Percentiles rank a stretch among this genome's conserved stretches.
phyloP scores from a whole-genome alignment of 1,140 invertebrate genomes.

The Holcopasites calliopsidis region DNA sequence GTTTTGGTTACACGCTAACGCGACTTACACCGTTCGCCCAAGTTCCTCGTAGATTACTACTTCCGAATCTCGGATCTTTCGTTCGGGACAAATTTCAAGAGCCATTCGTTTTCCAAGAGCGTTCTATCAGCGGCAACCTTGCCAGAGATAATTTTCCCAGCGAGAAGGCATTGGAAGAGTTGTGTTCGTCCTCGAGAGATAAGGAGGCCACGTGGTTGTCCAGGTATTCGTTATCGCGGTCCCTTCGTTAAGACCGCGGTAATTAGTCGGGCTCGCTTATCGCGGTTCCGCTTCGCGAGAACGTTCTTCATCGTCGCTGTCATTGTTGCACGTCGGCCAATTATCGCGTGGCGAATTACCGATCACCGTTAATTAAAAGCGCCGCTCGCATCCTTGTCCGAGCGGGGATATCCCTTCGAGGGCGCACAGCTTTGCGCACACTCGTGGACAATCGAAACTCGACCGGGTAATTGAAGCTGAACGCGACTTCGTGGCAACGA shows the following conservation, averaged over 20 bases:
- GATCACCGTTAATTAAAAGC: conserved; percentile 62
- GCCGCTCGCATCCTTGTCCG: conserved; percentile 13
- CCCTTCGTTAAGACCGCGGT: conserved; percentile 48
- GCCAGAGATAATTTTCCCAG: background rate
- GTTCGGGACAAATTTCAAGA: background rate
- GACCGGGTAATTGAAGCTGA: conserved; percentile 16
- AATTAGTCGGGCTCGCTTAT: conserved; percentile 52
- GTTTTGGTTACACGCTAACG: too few species aligned
- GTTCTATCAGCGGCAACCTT: background rate
- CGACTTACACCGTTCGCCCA: too few species aligned
- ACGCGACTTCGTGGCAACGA: background rate
- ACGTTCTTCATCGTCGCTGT: conserved; percentile 9
- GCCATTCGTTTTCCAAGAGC: too few species aligned
- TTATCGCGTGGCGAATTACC: conserved; percentile 59
- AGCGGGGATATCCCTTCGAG: background rate
- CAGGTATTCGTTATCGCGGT: conserved; percentile 25
- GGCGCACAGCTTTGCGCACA: background rate
- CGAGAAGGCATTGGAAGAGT: background rate
- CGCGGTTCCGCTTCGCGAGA: conserved; percentile 30
- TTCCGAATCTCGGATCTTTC: background rate
- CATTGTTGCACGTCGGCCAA: conserved; percentile 47
- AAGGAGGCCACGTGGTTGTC: conserved; percentile 35
- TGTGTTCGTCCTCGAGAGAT: conserved; percentile 8
- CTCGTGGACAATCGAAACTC: background rate
- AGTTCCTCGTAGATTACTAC: too few species aligned